Conservation (phyloP, 30 jellyfish, hydroid and myxozoan species). For the Aurelia aurita complex sp. Pacific region DNA sequence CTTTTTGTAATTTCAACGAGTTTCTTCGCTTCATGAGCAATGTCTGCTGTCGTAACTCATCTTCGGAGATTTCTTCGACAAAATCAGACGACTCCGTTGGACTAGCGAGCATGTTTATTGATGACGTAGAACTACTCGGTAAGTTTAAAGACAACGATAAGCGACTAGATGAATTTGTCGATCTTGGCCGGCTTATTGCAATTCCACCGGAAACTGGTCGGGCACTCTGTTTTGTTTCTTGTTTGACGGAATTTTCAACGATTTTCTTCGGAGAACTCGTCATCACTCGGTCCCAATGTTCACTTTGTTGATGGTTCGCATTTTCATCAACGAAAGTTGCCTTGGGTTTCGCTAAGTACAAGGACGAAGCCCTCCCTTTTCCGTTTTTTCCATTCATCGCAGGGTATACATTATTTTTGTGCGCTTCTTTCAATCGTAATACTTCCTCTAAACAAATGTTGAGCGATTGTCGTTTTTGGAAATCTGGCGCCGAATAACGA, state of each 20-base stretch:
- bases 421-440: conserved; percentile 54
- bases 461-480: conserved; percentile 12
- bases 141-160: conserved; percentile 2
- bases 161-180: neutral
- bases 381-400: conserved; percentile 5
- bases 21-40: conserved; percentile 62
- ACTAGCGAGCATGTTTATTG: neutral
- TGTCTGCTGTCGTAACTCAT: conserved; percentile 43
- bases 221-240: neutral
- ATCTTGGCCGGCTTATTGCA: neutral
- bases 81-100: neutral
- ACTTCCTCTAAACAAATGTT: conserved; percentile 46
- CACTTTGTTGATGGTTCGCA: conserved; percentile 11
- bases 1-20: conserved; percentile 45
- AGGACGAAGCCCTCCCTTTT: conserved; percentile 13
- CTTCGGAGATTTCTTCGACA: conserved; percentile 8
- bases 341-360: conserved; percentile 5
- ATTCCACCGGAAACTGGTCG: neutral
- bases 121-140: neutral
- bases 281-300: conserved; percentile 6
- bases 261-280: conserved; percentile 27
- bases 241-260: neutral
- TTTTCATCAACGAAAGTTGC: conserved; percentile 26
- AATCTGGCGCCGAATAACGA: conserved; percentile 59
- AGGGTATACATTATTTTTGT: conserved; percentile 55